These are phyloP conservation scores for Hemichromis elongatus DNA, from an alignment of 2,113 vertebrate genomes.

Conservation along the genomic window DNA sequence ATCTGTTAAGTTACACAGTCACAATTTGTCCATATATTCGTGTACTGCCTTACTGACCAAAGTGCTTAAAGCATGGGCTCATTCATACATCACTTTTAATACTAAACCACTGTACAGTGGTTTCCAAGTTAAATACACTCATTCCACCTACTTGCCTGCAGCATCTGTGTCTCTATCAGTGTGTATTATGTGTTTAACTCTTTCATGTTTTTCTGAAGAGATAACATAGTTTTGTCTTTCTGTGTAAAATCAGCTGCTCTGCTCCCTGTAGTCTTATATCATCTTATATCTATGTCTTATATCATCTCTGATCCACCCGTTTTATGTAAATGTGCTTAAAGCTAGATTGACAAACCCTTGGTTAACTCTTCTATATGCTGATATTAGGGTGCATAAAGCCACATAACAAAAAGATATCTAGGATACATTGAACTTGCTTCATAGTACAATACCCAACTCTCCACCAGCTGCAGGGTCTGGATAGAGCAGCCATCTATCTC, in stretches of 20 bases:
- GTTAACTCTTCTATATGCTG: background rate
- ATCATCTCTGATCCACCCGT: background rate
- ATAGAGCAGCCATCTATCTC: background rate
- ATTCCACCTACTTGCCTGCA: background rate
- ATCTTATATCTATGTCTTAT: background rate
- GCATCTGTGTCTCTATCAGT: background rate
- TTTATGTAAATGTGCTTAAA: background rate
- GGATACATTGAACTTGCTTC: background rate
- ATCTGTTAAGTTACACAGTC: background rate
- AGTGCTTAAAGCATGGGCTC: background rate
- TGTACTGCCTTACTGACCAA: background rate
- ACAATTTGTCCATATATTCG: background rate
- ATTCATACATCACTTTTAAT: background rate
- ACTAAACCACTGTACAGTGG: background rate
- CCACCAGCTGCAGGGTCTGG: background rate
- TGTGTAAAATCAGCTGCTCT: background rate
- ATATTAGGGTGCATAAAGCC: background rate
- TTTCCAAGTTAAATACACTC: background rate
- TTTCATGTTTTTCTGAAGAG: background rate
- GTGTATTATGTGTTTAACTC: background rate
- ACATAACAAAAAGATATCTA: background rate
- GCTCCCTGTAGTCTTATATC: background rate
- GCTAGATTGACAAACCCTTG: background rate
- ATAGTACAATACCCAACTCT: background rate
- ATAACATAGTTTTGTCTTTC: background rate